Evolutionary conservation across 2,797 vertebrate species (phyloP).

Genomic region (Echiichthys vipera): DNA sequence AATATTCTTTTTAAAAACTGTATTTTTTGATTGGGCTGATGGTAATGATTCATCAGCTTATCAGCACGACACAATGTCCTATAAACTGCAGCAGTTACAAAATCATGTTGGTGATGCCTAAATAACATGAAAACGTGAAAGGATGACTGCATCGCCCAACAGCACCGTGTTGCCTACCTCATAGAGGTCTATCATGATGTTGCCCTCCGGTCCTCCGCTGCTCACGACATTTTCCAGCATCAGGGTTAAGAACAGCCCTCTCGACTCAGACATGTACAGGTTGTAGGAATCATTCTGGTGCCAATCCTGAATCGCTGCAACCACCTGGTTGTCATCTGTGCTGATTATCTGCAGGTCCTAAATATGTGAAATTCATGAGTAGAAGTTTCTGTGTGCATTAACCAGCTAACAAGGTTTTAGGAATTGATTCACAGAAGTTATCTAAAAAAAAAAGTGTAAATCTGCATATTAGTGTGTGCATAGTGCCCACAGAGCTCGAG

Average conservation of each 20-base stretch:
- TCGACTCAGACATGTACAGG: constrained; percentile 93
- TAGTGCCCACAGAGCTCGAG: constrained; percentile 5
- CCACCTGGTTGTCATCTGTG: constrained; percentile 95
- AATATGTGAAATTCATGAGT: constrained; percentile 25
- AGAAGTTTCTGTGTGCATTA: no score
- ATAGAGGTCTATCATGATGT: constrained; percentile 97
- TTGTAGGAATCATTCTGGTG: constrained; percentile 96
- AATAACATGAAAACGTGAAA: constrained; percentile 13
- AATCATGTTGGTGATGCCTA: constrained; percentile 5
- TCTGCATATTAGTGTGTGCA: background rate
- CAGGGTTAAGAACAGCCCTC: constrained; percentile 92
- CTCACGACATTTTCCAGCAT: constrained; percentile 95
- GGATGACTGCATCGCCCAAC: constrained; percentile 16
- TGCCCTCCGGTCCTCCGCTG: constrained; percentile 92
- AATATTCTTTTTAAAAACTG: no score
- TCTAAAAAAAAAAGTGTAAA: constrained; percentile 7
- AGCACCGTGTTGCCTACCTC: constrained; percentile 85
- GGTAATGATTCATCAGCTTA: background rate
- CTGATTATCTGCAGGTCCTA: constrained; percentile 97
- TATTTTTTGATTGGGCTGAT: background rate
- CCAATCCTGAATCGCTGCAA: constrained; percentile 95
- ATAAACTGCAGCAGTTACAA: background rate
- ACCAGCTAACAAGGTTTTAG: background rate
- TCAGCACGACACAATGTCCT: background rate
- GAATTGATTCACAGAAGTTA: constrained; percentile 1